A percentile compares a stretch with the other conserved stretches of the same genome.
Evolutionary conservation across 2,797 vertebrate species (phyloP).

Genomic region (Schizothorax lantsangensis): DNA sequence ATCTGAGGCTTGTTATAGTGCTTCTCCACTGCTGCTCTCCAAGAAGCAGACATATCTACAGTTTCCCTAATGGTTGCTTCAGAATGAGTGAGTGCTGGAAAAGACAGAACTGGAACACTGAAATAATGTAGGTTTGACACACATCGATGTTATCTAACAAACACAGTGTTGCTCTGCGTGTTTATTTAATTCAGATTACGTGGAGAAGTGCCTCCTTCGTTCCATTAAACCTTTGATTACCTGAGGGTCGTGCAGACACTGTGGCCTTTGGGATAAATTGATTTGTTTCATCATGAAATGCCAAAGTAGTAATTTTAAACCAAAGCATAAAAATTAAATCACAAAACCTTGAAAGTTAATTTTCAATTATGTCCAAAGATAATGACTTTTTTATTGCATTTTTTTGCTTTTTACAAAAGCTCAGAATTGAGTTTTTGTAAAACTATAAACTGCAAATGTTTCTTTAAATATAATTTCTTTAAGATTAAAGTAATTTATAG

Average conservation of each 20-base stretch:
- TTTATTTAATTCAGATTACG: conserved; percentile 25
- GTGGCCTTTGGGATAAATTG: background rate
- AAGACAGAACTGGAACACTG: conserved; percentile 44
- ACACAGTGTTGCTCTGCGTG: background rate
- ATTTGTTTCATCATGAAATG: conserved; percentile 14
- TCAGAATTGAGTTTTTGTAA: background rate
- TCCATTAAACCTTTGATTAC: conserved; percentile 5
- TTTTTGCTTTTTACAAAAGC: background rate
- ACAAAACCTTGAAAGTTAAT: background rate
- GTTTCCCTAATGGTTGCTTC: conserved; percentile 53
- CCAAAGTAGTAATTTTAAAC: background rate
- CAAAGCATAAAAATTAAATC: background rate
- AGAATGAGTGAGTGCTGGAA: conserved; percentile 37
- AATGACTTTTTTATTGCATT: background rate
- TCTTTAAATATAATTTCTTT: background rate
- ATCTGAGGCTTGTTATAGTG: conserved; percentile 61
- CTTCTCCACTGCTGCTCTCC: conserved; percentile 44
- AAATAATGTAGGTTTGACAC: conserved; percentile 28
- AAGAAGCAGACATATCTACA: conserved; percentile 43
- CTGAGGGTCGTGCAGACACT: background rate
- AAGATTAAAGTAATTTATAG: background rate
- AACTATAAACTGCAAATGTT: background rate
- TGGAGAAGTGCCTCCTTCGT: background rate
- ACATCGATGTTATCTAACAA: conserved; percentile 10
- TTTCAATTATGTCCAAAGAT: background rate